These are phyloP conservation scores for Limnephilus lunatus DNA, from an alignment of 2,888 invertebrate genomes.

Conservation along the genomic window DNA sequence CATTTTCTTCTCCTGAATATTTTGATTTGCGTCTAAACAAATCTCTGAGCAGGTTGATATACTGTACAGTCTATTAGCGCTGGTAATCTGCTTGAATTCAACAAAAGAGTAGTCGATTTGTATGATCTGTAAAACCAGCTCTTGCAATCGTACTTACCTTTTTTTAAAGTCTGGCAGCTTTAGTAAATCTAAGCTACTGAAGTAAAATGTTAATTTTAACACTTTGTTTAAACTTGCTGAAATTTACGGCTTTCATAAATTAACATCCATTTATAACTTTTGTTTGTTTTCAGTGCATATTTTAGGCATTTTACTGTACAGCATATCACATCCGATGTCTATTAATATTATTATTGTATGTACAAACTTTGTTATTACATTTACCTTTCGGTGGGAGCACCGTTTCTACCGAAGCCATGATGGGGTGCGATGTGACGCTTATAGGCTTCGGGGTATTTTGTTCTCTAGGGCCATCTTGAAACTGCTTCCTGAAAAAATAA, in stretches of 20 bases:
- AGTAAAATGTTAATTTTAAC: not conserved
- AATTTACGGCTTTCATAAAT: not conserved
- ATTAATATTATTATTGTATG: not conserved
- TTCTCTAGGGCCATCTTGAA: constrained; percentile 49
- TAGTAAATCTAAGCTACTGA: not conserved
- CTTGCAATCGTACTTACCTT: not conserved
- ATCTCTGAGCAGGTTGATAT: too few relatives aligned
- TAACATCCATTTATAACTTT: not conserved
- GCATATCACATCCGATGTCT: not conserved
- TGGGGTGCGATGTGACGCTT: constrained; percentile 52
- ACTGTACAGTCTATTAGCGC: too few relatives aligned
- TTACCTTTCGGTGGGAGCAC: constrained; percentile 52
- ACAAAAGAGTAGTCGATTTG: not conserved
- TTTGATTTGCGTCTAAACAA: too few relatives aligned
- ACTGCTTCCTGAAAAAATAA: constrained; percentile 58
- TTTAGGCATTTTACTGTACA: not conserved
- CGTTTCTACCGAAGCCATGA: constrained; percentile 40
- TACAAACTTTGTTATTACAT: constrained; percentile 31
- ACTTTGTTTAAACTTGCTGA: not conserved
- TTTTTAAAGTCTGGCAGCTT: not conserved
- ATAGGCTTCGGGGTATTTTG: constrained; percentile 46
- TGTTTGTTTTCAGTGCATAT: not conserved
- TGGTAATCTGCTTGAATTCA: not conserved
- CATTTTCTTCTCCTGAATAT: too few relatives aligned
- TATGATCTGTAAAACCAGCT: not conserved